Evolutionary conservation across 2,888 invertebrate genomes (phyloP).

Genomic region (Lasioglossum calceatum): DNA sequence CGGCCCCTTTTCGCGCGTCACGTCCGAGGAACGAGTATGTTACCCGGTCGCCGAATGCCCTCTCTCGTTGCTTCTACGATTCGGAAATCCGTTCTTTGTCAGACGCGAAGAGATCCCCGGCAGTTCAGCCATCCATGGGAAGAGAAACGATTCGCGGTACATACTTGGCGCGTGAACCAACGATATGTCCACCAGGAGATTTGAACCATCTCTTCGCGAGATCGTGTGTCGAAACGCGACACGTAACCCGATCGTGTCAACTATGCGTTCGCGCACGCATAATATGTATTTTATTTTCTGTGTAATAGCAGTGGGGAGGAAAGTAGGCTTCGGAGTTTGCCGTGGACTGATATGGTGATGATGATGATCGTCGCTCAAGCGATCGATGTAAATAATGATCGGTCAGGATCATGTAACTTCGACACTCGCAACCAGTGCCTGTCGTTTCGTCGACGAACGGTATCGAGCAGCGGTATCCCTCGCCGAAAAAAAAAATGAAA

Average conservation of each 20-base stretch:
- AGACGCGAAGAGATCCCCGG: background rate
- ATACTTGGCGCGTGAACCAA: background rate
- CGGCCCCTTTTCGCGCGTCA: constrained; percentile 26
- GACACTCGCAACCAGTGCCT: constrained; percentile 63
- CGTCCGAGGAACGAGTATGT: constrained; percentile 19
- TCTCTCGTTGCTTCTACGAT: constrained; percentile 26
- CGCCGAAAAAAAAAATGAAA: background rate
- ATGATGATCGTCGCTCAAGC: constrained; percentile 32
- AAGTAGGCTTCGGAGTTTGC: background rate
- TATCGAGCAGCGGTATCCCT: background rate
- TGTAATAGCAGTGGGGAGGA: background rate
- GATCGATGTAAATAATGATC: constrained; percentile 47
- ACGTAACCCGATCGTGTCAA: background rate
- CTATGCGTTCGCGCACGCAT: background rate
- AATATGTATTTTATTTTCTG: constrained; percentile 16
- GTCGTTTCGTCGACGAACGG: constrained; percentile 49
- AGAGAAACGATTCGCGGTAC: constrained; percentile 4
- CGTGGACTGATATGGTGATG: background rate
- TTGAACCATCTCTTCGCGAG: background rate
- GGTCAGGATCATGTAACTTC: constrained; percentile 43
- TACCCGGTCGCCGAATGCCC: background rate
- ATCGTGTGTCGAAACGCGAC: background rate
- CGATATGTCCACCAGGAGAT: background rate
- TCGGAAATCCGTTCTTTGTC: constrained; percentile 11
- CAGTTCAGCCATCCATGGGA: constrained; percentile 21